Base-by-base conservation (phyloP, 1,140 invertebrate species). In the Hermatobates lingyangjiaoensis region DNA sequence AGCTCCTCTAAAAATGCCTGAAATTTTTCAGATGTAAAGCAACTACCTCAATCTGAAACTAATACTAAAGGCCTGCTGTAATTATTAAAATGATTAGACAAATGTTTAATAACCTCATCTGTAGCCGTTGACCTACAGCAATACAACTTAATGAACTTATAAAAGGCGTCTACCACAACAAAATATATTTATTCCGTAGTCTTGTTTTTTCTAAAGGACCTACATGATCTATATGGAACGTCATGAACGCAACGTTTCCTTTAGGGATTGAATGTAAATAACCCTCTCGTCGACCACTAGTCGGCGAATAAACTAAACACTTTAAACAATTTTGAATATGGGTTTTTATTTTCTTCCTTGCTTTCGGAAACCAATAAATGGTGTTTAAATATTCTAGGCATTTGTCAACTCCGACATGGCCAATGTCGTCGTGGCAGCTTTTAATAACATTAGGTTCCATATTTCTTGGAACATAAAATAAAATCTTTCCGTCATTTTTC, bases 401-500 rank as follows among this genome's bases (percentile, higher is more conserved):
- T 48, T 63, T 63, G 15, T 60, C 56, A 27, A 27, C n/a, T 10
- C 62, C 56, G 28, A 57, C 28, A 42, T 63, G 61, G 26, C 59
- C 60, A 20, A 60, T 46, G 2, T 60, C 52, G 24, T 61, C 59
- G 38, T 60, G 59, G 53, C 54, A 50, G 5, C 25, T 51, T 18
- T 30, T 30, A 2, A 61, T 45, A 30, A 59, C 48, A 27, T 39
- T 54, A n/a, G 24, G 3, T 45, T 55, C 51, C 48, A 60, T 56
- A 1, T n/a, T 26, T 40, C 50, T 4, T 0, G 60, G 58, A 1
- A 60, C 60, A 53, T 58, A 58, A 46, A 46, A 46, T 10, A 42
- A 10, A 18, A 42, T 18, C 7, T 42, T 42, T 5, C 18, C 18
- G 21, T 42, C 21, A 7, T 5, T 18, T 42, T 42, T 42, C 4